phyloP scores from a whole-genome alignment of 2,113 vertebrate genomes.

The Pluvianellus socialis region DNA sequence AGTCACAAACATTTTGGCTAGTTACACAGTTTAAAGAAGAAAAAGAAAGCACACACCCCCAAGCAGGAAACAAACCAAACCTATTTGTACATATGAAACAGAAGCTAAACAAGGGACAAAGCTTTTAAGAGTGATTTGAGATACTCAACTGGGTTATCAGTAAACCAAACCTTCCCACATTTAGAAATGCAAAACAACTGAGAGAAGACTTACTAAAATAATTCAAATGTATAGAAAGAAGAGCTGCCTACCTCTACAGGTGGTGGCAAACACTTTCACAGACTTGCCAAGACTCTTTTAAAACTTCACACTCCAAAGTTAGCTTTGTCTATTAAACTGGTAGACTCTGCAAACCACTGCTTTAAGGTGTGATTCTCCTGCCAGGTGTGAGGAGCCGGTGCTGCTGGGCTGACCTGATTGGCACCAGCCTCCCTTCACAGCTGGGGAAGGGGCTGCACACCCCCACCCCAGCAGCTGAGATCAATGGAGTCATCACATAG shows the following conservation, averaged over 20 bases:
- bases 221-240: neutral
- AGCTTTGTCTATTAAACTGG: neutral
- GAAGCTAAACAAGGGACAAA: neutral
- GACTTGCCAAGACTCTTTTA: neutral
- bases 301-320: neutral
- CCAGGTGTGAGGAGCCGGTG: neutral
- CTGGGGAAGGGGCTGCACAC: neutral
- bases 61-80: neutral
- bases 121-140: neutral
- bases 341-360: neutral
- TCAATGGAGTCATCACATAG: no score
- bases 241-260: neutral
- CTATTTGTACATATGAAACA: neutral
- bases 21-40: neutral
- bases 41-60: neutral
- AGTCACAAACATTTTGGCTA: neutral
- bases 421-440: neutral
- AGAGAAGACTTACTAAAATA: neutral
- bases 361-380: neutral
- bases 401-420: neutral
- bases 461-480: neutral
- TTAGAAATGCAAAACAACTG: neutral
- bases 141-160: neutral
- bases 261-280: neutral
- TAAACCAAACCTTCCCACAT: neutral